phyloP scores from a whole-genome alignment of 2,113 vertebrate genomes.

The Amazona vittata region DNA sequence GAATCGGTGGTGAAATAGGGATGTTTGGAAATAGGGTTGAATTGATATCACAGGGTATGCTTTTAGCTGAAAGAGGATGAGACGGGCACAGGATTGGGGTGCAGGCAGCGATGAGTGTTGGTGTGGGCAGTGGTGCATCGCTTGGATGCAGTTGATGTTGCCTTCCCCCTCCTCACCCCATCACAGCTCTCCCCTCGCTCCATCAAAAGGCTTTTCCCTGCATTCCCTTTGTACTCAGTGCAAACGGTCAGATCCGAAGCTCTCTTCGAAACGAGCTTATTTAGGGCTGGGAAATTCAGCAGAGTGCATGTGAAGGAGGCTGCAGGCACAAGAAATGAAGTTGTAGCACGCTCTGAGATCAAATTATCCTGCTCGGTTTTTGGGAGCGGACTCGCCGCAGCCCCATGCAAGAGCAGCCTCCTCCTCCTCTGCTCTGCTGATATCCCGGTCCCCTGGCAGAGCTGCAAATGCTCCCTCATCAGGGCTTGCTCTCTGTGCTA shows the following conservation, averaged over 20 bases:
- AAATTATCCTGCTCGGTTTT: conserved; percentile 28
- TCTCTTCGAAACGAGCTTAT: not conserved
- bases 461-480: not conserved
- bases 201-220: not conserved
- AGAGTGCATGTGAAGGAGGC: conserved; percentile 36
- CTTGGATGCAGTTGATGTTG: not conserved
- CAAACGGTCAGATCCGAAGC: fast-evolving
- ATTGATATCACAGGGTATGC: fast-evolving
- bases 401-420: not conserved
- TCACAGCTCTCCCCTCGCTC: not conserved
- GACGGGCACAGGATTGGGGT: not conserved
- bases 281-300: not conserved
- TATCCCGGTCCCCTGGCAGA: not conserved
- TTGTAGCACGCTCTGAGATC: not conserved
- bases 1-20: not conserved
- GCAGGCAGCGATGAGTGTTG: fast-evolving
- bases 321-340: not conserved
- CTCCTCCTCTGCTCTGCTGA: not conserved
- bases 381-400: not conserved
- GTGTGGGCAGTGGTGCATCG: fast-evolving
- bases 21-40: not conserved
- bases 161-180: fast-evolving
- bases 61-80: not conserved
- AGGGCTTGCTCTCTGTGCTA: conserved; percentile 27
- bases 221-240: not conserved